A percentile compares a stretch with the other conserved stretches of the same genome.
phyloP scores from a whole-genome alignment of 2,888 invertebrate species.

The Graphium colonna region DNA sequence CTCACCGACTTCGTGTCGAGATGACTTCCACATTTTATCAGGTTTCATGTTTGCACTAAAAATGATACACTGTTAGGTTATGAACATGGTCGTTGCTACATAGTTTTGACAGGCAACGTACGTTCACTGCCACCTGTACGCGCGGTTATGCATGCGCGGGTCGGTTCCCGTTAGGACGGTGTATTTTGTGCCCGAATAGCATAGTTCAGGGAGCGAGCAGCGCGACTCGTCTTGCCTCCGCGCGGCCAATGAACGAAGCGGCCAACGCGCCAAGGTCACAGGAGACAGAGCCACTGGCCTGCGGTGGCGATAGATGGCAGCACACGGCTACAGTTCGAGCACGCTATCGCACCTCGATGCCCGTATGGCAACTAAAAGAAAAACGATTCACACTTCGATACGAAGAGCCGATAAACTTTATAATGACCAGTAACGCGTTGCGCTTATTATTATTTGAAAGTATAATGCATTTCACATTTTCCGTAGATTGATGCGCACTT shows the following conservation, averaged over 20 bases:
- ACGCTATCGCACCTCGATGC: conserved; percentile 60
- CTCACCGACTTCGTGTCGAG: conserved; percentile 59
- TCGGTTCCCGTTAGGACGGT: conserved; percentile 45
- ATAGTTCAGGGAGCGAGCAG: conserved; percentile 59
- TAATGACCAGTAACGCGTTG: conserved; percentile 69
- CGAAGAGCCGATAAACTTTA: conserved; percentile 75
- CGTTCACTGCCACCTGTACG: conserved; percentile 52
- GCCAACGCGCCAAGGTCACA: conserved; percentile 68
- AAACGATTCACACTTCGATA: conserved; percentile 40
- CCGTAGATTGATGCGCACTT: neutral
- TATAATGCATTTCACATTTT: conserved; percentile 37
- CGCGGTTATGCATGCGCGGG: conserved; percentile 41
- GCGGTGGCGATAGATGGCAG: conserved; percentile 55
- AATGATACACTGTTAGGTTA: conserved; percentile 55
- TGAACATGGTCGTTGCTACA: conserved; percentile 56
- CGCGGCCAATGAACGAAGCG: conserved; percentile 73
- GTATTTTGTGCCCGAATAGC: conserved; percentile 48
- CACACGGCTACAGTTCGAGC: conserved; percentile 42
- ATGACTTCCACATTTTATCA: conserved; percentile 55
- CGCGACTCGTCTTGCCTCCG: conserved; percentile 58
- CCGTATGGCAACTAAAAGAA: conserved; percentile 72
- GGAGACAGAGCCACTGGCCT: conserved; percentile 46
- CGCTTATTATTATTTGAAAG: conserved; percentile 54
- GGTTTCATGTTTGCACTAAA: conserved; percentile 50
- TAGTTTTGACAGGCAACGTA: conserved; percentile 71